Conservation (phyloP, 2,797 vertebrate species). For the Cyprinella venusta region DNA sequence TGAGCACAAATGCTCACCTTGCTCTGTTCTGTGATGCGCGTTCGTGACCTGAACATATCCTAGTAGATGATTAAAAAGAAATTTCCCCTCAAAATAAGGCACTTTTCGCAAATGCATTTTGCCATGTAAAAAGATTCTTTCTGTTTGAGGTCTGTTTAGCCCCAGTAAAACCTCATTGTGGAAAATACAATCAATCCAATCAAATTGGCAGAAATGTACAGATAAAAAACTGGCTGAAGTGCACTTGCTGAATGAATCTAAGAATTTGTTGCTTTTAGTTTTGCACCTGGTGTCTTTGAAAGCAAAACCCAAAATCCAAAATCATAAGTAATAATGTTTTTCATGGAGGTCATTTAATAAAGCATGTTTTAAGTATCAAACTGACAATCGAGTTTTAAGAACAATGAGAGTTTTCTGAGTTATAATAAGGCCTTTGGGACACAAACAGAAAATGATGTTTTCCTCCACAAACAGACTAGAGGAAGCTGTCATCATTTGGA, state of each 20-base stretch:
- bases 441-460: background rate
- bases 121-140: background rate
- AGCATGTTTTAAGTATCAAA: background rate
- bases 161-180: background rate
- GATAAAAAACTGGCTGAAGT: no score
- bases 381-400: background rate
- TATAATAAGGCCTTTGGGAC: background rate
- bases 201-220: background rate
- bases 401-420: background rate
- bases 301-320: no score
- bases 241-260: background rate
- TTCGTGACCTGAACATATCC: background rate
- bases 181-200: background rate
- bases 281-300: background rate
- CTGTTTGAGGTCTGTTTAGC: background rate
- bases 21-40: no score
- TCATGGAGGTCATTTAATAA: background rate
- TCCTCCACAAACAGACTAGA: background rate
- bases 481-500: slow-evolving; percentile 21
- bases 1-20: no score
- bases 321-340: background rate
- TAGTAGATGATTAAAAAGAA: background rate
- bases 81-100: background rate
- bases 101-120: background rate
- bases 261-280: background rate